Evolutionary conservation across 2,113 vertebrate genomes (phyloP), one percentile per base, ranked within the genome.

Genomic region (Engystomops pustulosus): DNA sequence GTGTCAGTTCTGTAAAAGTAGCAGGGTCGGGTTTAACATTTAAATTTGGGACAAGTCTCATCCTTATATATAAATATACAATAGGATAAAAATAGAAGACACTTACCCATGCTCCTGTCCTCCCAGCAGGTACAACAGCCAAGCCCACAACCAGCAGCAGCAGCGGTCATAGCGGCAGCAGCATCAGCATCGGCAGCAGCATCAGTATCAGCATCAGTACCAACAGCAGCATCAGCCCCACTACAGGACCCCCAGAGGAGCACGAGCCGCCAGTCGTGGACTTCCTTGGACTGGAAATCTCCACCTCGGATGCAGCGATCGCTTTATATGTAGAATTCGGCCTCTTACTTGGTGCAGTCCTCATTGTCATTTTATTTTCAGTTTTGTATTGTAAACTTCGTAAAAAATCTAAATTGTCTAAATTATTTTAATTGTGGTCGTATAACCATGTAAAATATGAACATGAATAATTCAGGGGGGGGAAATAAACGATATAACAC

Each of bases 261-360:
- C 47, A 0, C 47, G 70, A 47, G 10, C 36, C 0, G 90, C 94
- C 45, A 36, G 0, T 0, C 2, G 60, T 65, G 4, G 5, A 65
- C 60, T 98, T 99, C 83, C 84, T 99, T 85, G 96, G 97, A 1
- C n/a, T 97, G 70, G 60, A 72, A 0, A 88, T 99, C 3, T 89
- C 92, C 0, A 1, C 67, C 1, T 10, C 68, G 0, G 86, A 83
- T 15, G 96, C 97, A 17, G 91, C 93, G 87, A 88, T 55, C 0
- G 96, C 92, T 3, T 90, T 99, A 0, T 92, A 96, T 0, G 80
- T 90, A 4, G 92, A 95, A 6, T 95, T 99, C 68, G 89, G 87
- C 71, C 88, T 97, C 1, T 17, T 89, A 20, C 53, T 90, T 30
- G 79, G 88, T 25, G 91, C 87, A 10, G 25, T 27, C 0, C 44